A percentile compares a stretch with the other conserved stretches of the same genome.
These are phyloP conservation scores for Tuta absoluta DNA, from an alignment of 2,888 invertebrate species.

Conservation along the genomic window DNA sequence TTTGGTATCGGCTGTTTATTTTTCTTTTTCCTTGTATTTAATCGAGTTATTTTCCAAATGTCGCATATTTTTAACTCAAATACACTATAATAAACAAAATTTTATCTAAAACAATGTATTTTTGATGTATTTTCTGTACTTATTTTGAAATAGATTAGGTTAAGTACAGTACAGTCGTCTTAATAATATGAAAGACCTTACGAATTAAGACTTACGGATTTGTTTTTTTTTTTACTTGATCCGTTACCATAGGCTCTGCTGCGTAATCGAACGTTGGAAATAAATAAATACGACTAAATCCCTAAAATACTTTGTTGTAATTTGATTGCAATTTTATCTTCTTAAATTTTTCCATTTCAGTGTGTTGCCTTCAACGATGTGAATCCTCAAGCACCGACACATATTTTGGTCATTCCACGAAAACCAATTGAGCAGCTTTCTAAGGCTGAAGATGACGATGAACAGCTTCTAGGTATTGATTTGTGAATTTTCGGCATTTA, in stretches of 20 bases:
- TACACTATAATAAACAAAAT: too few relatives aligned
- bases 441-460: constrained; percentile 88
- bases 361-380: constrained; percentile 97
- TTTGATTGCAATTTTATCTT: not conserved
- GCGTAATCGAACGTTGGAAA: too few relatives aligned
- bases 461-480: constrained; percentile 80
- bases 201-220: too few relatives aligned
- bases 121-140: too few relatives aligned
- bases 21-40: not conserved
- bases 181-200: not conserved
- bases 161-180: not conserved
- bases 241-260: too few relatives aligned
- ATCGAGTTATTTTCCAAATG: too few relatives aligned
- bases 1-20: constrained; percentile 12
- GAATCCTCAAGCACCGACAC: constrained; percentile 95
- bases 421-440: constrained; percentile 93
- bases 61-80: too few relatives aligned
- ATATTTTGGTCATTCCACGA: constrained; percentile 96
- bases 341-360: constrained; percentile 80
- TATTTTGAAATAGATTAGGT: too few relatives aligned
- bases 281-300: too few relatives aligned
- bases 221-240: too few relatives aligned
- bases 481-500: not conserved
- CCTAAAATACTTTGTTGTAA: too few relatives aligned
- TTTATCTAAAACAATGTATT: too few relatives aligned